A percentile compares a stretch with the other conserved stretches of the same genome.
These are phyloP conservation scores for Cryptus viduatorius DNA, from an alignment of 2,888 invertebrate genomes.

Conservation along the genomic window DNA sequence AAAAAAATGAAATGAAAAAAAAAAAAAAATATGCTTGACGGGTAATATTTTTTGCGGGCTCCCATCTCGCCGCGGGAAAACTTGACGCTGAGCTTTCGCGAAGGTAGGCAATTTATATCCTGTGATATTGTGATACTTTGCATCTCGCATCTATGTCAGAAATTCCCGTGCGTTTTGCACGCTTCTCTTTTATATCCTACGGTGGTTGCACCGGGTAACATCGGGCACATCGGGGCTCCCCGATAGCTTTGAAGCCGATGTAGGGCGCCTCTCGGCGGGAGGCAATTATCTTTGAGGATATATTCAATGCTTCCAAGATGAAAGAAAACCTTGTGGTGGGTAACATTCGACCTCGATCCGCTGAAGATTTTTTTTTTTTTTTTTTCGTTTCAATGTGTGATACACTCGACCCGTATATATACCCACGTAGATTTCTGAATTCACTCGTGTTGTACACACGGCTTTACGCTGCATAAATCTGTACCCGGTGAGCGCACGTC, in stretches of 20 bases:
- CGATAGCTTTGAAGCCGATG: constrained; percentile 7
- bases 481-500: background rate
- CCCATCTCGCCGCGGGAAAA: constrained; percentile 10
- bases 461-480: constrained; percentile 42
- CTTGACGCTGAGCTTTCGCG: background rate
- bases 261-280: background rate
- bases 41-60: background rate
- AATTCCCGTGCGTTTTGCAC: constrained; percentile 11
- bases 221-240: background rate
- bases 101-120: constrained; percentile 14
- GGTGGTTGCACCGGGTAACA: background rate
- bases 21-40: background rate
- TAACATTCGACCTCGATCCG: constrained; percentile 35
- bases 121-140: constrained; percentile 23
- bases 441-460: constrained; percentile 15
- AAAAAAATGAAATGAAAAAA: background rate
- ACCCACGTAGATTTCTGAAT: background rate
- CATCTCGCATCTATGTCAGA: constrained; percentile 14
- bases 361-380: background rate
- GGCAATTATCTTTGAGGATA: constrained; percentile 49
- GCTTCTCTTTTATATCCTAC: background rate
- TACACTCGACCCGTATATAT: background rate
- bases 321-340: constrained; percentile 27
- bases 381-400: background rate
- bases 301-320: constrained; percentile 39